Percentiles rank a stretch among this genome's conserved stretches.
Evolutionary conservation across 2,888 invertebrate species (phyloP).

Genomic region (Abrostola tripartita): DNA sequence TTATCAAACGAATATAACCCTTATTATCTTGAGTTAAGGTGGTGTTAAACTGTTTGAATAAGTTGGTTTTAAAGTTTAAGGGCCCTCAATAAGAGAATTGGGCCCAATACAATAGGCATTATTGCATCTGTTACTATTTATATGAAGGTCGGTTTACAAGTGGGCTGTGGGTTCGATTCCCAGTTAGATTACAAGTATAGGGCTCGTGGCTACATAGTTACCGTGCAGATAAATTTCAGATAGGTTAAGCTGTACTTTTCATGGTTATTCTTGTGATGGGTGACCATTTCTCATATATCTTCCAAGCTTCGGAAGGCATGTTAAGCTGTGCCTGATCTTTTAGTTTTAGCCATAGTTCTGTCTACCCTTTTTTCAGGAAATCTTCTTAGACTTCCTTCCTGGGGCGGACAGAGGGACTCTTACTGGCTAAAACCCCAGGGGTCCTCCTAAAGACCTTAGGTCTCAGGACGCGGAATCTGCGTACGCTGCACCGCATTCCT

Average conservation of each 20-base stretch:
- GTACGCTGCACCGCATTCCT: background rate
- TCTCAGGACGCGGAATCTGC: background rate
- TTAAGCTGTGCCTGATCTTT: too few relatives aligned
- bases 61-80: conserved; percentile 21
- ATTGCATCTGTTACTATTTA: conserved; percentile 53
- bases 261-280: background rate
- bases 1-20: background rate
- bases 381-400: too few relatives aligned
- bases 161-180: conserved; percentile 24
- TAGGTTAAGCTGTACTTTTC: background rate
- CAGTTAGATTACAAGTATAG: background rate
- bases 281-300: too few relatives aligned
- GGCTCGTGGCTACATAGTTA: background rate
- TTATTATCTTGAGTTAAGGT: rapidly evolving
- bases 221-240: background rate
- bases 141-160: conserved; percentile 13
- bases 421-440: too few relatives aligned
- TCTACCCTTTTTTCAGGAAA: too few relatives aligned
- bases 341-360: too few relatives aligned
- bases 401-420: too few relatives aligned
- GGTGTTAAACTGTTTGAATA: background rate
- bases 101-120: conserved; percentile 47
- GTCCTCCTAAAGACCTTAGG: background rate
- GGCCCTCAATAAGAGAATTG: conserved; percentile 33
- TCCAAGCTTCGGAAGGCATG: too few relatives aligned